These are phyloP conservation scores for Micoletzkya japonica DNA, from an alignment of 2,888 invertebrate species.

Conservation along the genomic window DNA sequence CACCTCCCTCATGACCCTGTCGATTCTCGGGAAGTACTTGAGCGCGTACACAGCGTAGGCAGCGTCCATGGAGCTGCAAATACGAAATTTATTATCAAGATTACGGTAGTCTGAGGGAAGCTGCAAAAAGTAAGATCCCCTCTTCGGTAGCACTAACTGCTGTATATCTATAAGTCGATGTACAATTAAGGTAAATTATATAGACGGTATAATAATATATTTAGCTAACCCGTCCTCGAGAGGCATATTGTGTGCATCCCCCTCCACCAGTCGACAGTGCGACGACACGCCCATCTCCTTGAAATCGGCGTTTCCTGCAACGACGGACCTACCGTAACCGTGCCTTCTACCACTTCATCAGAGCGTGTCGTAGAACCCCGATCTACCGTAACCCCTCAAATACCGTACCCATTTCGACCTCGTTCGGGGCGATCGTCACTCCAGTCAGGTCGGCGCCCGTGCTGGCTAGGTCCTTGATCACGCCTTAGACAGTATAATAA, in stretches of 20 bases:
- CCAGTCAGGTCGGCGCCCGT: constrained; percentile 58
- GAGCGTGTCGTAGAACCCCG: no score
- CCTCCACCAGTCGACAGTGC: constrained; percentile 50
- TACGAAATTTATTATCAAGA: background rate
- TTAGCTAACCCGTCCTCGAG: constrained; percentile 35
- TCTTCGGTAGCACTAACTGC: background rate
- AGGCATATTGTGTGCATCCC: constrained; percentile 60
- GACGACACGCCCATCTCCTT: constrained; percentile 31
- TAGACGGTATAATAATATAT: background rate
- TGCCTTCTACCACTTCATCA: no score
- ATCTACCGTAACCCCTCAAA: background rate
- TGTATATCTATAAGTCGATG: no score
- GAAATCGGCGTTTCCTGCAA: constrained; percentile 36
- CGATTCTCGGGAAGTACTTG: constrained; percentile 58
- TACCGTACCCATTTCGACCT: constrained; percentile 48
- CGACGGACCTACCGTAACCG: background rate
- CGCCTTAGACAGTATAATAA: no score
- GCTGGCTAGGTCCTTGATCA: constrained; percentile 53
- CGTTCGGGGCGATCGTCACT: constrained; percentile 58
- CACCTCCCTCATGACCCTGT: constrained; percentile 53
- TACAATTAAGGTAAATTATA: background rate
- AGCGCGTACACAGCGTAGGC: constrained; percentile 62
- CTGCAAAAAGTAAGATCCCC: background rate
- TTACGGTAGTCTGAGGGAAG: background rate
- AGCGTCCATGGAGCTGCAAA: constrained; percentile 37